A percentile compares a stretch with the other conserved stretches of the same genome.
Conservation (phyloP, 2,113 vertebrate genomes). For the Stictonetta naevosa region DNA sequence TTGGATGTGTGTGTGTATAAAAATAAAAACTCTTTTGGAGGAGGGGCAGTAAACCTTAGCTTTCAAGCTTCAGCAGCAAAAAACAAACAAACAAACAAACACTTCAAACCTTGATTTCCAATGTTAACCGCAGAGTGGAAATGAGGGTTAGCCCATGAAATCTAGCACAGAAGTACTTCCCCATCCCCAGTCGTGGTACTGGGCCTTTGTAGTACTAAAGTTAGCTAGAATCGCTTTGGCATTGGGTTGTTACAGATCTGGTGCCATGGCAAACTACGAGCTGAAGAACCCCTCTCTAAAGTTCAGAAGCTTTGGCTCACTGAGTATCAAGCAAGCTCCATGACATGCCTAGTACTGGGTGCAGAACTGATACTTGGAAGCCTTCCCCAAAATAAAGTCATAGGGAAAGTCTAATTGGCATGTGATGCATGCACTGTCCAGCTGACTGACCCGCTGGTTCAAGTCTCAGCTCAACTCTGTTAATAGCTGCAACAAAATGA, state of each 20-base stretch:
- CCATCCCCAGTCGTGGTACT: neutral
- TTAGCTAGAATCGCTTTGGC: accelerated
- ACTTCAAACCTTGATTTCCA: neutral
- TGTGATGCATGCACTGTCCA: accelerated
- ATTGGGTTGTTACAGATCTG: neutral
- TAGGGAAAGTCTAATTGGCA: neutral
- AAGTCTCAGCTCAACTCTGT: accelerated
- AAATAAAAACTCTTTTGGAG: too few species aligned
- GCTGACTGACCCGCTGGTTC: neutral
- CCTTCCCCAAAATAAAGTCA: neutral
- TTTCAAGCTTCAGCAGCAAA: neutral
- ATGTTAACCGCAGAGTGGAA: neutral
- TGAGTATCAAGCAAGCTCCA: neutral
- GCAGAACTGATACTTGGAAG: neutral
- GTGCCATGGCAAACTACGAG: neutral
- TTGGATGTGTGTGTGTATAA: too few species aligned
- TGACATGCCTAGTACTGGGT: neutral
- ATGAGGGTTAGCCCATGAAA: neutral
- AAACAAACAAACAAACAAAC: too few species aligned
- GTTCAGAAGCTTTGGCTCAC: accelerated
- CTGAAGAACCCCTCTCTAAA: neutral
- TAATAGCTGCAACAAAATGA: accelerated
- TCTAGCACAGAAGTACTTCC: neutral
- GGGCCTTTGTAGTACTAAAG: neutral
- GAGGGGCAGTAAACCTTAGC: neutral